Percentiles rank a stretch among this genome's conserved stretches.
Conservation (phyloP, 1,140 invertebrate genomes). For the Trichonephila clavipes region DNA sequence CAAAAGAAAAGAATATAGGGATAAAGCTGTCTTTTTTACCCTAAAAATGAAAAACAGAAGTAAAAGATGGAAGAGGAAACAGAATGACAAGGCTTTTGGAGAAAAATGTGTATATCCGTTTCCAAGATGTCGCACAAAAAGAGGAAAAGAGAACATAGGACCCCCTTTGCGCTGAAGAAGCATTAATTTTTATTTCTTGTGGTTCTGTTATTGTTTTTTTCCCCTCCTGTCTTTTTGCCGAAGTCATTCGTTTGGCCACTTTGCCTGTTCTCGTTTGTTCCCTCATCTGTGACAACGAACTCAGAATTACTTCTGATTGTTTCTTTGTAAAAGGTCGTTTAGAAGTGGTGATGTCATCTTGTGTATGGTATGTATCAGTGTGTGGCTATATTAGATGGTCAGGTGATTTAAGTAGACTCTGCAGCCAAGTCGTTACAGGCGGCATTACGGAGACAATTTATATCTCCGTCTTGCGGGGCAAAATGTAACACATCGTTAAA, state of each 20-base stretch:
- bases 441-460: too few species aligned
- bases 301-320: conserved; percentile 42
- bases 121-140: conserved; percentile 4
- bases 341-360: neutral
- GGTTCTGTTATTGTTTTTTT: neutral
- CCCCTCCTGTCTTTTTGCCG: neutral
- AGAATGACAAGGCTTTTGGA: conserved; percentile 16
- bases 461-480: too few species aligned
- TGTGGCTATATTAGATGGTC: neutral
- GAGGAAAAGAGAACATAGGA: neutral
- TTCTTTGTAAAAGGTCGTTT: neutral
- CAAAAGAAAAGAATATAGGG: conserved; percentile 17
- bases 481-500: too few species aligned
- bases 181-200: conserved; percentile 65
- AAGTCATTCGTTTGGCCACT: conserved; percentile 47
- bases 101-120: conserved; percentile 46
- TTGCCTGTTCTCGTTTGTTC: conserved; percentile 45
- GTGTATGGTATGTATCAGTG: neutral
- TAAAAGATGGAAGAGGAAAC: neutral
- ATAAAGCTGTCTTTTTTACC: neutral
- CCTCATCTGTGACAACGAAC: neutral
- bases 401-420: neutral
- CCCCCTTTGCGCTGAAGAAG: conserved; percentile 6
- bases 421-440: neutral
- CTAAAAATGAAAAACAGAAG: conserved; percentile 25